A percentile compares a stretch with the other conserved stretches of the same genome.
Conservation (phyloP, 35 echinoderm and acorn worm genomes). For the Acanthaster planci region DNA sequence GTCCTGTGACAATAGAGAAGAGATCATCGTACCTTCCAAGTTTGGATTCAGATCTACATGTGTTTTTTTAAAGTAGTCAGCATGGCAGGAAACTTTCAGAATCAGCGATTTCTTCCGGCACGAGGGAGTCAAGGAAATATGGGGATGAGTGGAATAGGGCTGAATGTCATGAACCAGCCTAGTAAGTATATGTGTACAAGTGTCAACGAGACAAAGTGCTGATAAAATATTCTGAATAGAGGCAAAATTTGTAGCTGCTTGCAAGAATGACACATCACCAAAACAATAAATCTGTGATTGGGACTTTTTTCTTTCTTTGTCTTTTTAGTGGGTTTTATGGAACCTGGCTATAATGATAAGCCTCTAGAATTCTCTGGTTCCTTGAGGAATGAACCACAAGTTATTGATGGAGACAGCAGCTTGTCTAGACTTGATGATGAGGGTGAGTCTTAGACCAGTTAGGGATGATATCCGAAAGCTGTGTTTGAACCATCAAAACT, state of each 20-base stretch:
- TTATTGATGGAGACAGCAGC: not conserved
- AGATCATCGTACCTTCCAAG: too few species aligned
- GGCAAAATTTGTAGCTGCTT: too few species aligned
- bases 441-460: not conserved
- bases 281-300: not conserved
- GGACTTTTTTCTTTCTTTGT: not conserved
- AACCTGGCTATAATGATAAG: not conserved
- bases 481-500: too few species aligned
- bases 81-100: slow-evolving; percentile 6
- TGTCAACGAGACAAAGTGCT: too few species aligned
- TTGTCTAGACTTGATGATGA: not conserved
- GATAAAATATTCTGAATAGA: too few species aligned
- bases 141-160: not conserved
- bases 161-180: not conserved
- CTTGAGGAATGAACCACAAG: not conserved
- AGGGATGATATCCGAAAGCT: too few species aligned
- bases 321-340: not conserved
- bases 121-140: not conserved
- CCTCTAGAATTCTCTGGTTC: not conserved
- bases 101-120: not conserved
- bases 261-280: too few species aligned
- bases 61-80: too few species aligned
- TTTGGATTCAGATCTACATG: too few species aligned
- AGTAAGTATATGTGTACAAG: not conserved
- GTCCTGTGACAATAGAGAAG: too few species aligned